Percentiles rank a stretch among this genome's conserved stretches.
Conservation (phyloP, 2,888 invertebrate genomes). For the Heliconius charithonia region DNA sequence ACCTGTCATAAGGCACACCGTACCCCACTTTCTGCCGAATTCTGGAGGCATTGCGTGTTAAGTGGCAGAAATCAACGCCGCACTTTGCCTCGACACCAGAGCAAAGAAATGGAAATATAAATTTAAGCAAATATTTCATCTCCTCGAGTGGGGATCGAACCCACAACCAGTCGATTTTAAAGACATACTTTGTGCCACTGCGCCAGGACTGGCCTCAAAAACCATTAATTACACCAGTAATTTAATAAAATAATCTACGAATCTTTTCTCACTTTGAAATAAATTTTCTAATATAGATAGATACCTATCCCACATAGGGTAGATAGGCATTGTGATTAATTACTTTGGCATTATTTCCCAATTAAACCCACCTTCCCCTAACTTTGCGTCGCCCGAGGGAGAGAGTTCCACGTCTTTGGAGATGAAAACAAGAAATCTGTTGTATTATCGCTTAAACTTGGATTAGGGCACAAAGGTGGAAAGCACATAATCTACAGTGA, state of each 20-base stretch:
- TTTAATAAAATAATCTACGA: conserved; percentile 11
- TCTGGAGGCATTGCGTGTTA: too few relatives aligned
- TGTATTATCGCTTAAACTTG: conserved; percentile 68
- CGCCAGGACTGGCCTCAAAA: too few relatives aligned
- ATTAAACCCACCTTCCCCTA: conserved; percentile 80
- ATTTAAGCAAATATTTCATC: too few relatives aligned
- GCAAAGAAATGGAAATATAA: too few relatives aligned
- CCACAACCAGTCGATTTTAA: too few relatives aligned
- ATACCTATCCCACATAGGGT: conserved; percentile 16
- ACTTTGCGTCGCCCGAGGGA: conserved; percentile 67
- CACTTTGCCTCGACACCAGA: too few relatives aligned
- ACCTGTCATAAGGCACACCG: too few relatives aligned
- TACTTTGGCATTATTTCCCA: conserved; percentile 81
- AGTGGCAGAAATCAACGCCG: too few relatives aligned
- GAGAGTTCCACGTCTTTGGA: conserved; percentile 50
- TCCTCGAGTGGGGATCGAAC: too few relatives aligned
- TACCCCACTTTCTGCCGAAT: too few relatives aligned
- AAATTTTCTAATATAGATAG: not conserved
- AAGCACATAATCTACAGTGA: conserved; percentile 64
- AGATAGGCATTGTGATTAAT: conserved; percentile 73
- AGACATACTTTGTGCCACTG: too few relatives aligned
- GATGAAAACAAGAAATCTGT: conserved; percentile 72
- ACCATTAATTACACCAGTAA: not conserved
- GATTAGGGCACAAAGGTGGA: conserved; percentile 62
- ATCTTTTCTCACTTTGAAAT: not conserved